These are phyloP conservation scores for Odobenus rosmarus DNA, from an alignment of 2,113 vertebrate genomes.

Conservation along the genomic window DNA sequence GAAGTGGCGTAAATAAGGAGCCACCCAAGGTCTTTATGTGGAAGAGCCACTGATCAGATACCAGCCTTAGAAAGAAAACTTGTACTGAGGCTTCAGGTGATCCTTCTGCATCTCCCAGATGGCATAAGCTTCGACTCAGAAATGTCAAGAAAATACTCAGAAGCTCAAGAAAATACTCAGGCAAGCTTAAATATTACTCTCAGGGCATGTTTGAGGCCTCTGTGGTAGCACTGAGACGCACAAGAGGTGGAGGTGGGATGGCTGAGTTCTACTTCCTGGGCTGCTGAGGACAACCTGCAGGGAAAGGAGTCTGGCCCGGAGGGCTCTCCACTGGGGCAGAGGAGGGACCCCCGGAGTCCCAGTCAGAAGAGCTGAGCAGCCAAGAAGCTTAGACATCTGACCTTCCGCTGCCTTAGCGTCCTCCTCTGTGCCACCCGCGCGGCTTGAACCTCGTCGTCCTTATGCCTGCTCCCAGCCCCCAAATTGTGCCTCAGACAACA, in stretches of 20 bases:
- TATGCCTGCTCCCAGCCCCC: neutral
- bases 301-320: neutral
- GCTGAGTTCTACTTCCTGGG: neutral
- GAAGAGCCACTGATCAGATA: neutral
- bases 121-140: neutral
- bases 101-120: neutral
- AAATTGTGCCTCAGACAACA: neutral
- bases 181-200: neutral
- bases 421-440: neutral
- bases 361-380: neutral
- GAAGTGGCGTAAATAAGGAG: neutral
- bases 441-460: neutral
- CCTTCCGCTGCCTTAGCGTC: neutral
- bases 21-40: neutral
- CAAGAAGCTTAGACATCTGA: neutral
- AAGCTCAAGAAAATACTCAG: neutral
- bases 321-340: neutral
- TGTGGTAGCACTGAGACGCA: neutral
- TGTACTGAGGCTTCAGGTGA: neutral
- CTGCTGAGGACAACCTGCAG: neutral
- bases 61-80: neutral
- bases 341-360: neutral
- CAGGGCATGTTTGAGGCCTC: neutral
- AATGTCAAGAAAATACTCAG: neutral
- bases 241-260: neutral